Evolutionary conservation across 2,113 vertebrate species (phyloP).

Genomic region (Alethe diademata): DNA sequence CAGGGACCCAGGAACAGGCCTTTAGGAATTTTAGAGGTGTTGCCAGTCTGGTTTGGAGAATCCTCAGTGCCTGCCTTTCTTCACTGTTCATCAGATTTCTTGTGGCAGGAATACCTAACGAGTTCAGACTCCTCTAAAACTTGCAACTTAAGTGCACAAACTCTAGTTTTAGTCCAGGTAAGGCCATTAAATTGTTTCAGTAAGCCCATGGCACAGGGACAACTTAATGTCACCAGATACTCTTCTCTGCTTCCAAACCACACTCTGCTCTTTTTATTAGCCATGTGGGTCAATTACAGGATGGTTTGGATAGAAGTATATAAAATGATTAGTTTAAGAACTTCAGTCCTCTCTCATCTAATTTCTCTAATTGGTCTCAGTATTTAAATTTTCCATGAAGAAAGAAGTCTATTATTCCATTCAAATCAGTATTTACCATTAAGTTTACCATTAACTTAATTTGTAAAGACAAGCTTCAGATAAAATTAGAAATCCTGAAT

Average conservation of each 20-base stretch:
- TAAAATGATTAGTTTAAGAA: background rate
- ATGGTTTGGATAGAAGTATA: background rate
- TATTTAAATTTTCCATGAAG: background rate
- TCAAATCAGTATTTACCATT: constrained; percentile 29
- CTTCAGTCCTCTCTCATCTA: background rate
- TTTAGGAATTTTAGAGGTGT: background rate
- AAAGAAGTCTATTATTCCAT: background rate
- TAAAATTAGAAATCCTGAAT: constrained; percentile 39
- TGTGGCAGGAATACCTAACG: background rate
- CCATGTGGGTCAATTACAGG: background rate
- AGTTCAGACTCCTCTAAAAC: background rate
- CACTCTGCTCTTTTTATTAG: background rate
- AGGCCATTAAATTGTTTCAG: background rate
- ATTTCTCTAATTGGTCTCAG: background rate
- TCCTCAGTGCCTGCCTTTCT: background rate
- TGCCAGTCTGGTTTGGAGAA: background rate
- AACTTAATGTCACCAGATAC: background rate
- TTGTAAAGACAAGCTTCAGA: constrained; percentile 13
- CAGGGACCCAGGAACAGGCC: background rate
- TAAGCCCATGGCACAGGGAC: background rate
- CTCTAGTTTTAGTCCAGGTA: background rate
- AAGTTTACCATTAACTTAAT: constrained; percentile 15
- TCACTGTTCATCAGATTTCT: fast-evolving
- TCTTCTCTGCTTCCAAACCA: background rate
- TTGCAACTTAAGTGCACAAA: background rate